Base-by-base conservation (phyloP, 2,888 invertebrate genomes). In the Ennomos erosarius region DNA sequence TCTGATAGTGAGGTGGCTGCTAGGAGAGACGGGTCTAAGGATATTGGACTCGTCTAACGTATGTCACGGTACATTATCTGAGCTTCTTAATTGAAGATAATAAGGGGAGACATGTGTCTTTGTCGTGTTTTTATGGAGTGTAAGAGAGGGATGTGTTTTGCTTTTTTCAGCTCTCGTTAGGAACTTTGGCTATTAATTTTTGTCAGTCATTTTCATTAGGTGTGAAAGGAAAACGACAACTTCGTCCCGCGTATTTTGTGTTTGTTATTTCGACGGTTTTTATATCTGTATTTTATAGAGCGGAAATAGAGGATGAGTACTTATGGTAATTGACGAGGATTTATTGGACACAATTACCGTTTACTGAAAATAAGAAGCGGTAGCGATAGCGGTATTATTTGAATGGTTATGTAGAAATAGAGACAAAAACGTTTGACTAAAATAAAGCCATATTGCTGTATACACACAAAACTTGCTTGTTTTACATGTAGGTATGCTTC, bases 81-180 rank as follows among this genome's bases (percentile, higher is more conserved):
- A 79, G 85, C 79, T 85, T 88, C 90, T 90, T 91, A 91, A 91
- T 91, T 91, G 91, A 90, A 89, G 89, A 91, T 91, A 90, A 90
- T 90, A 89, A 87, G 89, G 85, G 85, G 78, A 84, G 88, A 88
- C 90, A 90, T 90, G 84, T 90, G 89, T 90, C 91, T 90, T 84
- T 87, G 90, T 90, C 91, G 82, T 84, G 86, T 89, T 89, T 88
- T 90, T 90, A 89, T 89, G 87, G 89, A 79, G 84, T 84, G 84
- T 80, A 80, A 83, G 86, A 80, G 84, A 82, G 82, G 84, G 84
- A 85, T 82, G 82, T 84, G 81, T 84, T 79, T 81, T 84, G 69
- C 67, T 67, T 84, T 87, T 88, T 87, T 87, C 81, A 80, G 80
- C 73, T 80, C 80, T 78, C 79, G 81, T 85, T 85, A 81, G 79